Evolutionary conservation across 2,113 vertebrate species (phyloP).

Genomic region (Strigops habroptila): DNA sequence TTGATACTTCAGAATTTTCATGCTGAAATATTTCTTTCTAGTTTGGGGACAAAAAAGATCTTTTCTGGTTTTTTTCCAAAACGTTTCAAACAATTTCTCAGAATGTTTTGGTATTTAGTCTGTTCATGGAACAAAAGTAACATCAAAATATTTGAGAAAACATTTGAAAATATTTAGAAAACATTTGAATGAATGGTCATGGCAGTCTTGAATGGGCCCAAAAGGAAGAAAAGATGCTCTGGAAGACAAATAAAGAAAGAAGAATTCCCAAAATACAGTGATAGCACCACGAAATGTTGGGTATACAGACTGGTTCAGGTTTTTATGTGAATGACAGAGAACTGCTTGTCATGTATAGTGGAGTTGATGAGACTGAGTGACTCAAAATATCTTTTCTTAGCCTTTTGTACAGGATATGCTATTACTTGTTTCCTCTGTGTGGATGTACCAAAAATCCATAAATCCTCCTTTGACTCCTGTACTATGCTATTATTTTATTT

Average conservation of each 20-base stretch:
- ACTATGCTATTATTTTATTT: not conserved
- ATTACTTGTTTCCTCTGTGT: not conserved
- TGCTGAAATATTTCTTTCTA: not conserved
- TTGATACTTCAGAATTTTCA: not conserved
- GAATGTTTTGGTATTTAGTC: not conserved
- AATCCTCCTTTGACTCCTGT: not conserved
- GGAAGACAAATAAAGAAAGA: not conserved
- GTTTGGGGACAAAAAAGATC: not conserved
- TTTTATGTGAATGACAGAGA: not conserved
- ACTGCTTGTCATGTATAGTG: not conserved
- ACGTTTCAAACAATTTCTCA: not conserved
- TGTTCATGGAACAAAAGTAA: not conserved
- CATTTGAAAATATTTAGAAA: not conserved
- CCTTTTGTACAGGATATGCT: not conserved
- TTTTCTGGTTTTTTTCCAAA: not conserved
- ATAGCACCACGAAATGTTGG: not conserved
- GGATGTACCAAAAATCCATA: not conserved
- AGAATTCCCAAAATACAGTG: not conserved
- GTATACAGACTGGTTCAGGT: not conserved
- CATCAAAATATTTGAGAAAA: not conserved
- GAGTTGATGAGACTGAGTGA: not conserved
- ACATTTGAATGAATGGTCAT: not conserved
- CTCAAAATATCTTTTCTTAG: not conserved
- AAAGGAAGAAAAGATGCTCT: not conserved
- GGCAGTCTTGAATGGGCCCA: not conserved